Percentiles rank a stretch among this genome's conserved stretches.
Evolutionary conservation across 2,113 vertebrate species (phyloP).

Genomic region (Eublepharis macularius): DNA sequence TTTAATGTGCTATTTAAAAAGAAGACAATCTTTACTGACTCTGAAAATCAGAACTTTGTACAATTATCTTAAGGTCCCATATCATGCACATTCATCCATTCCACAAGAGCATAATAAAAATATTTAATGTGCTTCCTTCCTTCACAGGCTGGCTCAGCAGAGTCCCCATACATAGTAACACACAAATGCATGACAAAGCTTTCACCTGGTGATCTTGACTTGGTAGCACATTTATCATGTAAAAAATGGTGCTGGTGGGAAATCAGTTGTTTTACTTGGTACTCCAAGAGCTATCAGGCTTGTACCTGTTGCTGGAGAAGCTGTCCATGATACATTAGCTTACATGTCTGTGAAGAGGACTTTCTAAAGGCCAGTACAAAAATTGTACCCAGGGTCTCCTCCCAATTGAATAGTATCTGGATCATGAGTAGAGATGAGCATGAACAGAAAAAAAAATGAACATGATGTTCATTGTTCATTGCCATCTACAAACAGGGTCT

Average conservation of each 20-base stretch:
- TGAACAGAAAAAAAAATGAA: too few relatives aligned
- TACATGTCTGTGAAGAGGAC: too few relatives aligned
- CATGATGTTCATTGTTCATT: too few relatives aligned
- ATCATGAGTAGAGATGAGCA: too few relatives aligned
- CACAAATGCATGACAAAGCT: background rate
- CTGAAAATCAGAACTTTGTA: background rate
- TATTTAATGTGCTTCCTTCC: background rate
- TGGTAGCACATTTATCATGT: background rate
- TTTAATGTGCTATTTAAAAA: background rate
- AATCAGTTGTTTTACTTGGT: background rate
- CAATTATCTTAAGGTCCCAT: background rate
- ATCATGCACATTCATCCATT: background rate
- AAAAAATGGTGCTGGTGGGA: background rate
- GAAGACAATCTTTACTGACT: background rate
- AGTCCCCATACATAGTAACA: background rate
- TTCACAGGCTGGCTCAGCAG: background rate
- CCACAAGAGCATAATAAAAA: background rate
- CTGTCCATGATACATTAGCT: background rate
- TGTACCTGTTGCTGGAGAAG: background rate
- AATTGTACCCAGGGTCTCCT: too few relatives aligned
- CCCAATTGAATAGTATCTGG: too few relatives aligned
- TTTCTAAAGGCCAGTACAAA: too few relatives aligned
- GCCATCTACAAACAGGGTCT: too few relatives aligned
- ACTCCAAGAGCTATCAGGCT: too few relatives aligned
- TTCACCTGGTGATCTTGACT: background rate